phyloP scores from a whole-genome alignment of 2,797 vertebrate genomes.

The Manis javanica region DNA sequence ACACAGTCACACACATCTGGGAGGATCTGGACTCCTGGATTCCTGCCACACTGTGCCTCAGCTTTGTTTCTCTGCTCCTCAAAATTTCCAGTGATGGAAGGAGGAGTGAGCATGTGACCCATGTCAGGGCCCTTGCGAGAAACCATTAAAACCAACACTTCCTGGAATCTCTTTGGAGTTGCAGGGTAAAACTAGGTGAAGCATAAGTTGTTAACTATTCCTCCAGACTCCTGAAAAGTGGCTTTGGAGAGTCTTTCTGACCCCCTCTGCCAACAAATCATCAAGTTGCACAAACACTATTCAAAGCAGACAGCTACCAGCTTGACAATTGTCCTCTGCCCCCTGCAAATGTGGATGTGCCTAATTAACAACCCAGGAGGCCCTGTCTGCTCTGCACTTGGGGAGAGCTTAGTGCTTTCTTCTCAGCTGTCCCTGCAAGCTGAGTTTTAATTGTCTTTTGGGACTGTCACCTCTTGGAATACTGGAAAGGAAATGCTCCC shows the following conservation, averaged over 20 bases:
- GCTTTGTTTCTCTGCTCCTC: neutral
- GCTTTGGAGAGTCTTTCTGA: neutral
- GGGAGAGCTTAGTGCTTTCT: neutral
- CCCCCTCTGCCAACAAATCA: neutral
- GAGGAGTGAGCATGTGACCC: neutral
- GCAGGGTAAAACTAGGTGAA: neutral
- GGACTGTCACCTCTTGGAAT: slow-evolving; percentile 64
- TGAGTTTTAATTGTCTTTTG: slow-evolving; percentile 71
- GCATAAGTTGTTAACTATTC: neutral
- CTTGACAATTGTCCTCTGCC: neutral
- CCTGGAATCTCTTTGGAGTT: neutral
- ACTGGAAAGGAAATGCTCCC: slow-evolving; percentile 64
- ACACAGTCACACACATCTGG: neutral
- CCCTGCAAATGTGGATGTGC: rapidly evolving
- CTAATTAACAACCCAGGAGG: neutral
- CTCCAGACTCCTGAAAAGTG: neutral
- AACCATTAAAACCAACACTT: slow-evolving; percentile 15
- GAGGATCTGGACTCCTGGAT: neutral
- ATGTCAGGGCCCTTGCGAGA: neutral
- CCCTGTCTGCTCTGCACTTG: neutral
- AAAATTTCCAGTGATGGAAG: neutral
- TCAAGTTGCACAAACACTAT: neutral
- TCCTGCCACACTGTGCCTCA: neutral
- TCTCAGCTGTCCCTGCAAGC: neutral
- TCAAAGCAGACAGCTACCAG: neutral